Evolutionary conservation across 2,888 invertebrate species (phyloP).

Genomic region (Orthonevra nobilis): DNA sequence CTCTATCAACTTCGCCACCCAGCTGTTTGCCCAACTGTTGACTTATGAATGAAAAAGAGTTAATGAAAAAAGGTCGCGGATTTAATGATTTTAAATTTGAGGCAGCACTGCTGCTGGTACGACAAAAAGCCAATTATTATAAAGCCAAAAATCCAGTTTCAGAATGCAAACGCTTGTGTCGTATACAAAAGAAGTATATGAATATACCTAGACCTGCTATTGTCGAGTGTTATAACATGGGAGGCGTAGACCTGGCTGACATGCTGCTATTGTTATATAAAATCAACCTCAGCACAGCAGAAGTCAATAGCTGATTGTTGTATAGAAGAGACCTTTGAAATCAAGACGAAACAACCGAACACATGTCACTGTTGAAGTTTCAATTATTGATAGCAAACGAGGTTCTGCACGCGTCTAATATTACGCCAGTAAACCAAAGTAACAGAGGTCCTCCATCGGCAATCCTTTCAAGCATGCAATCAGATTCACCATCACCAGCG

Average conservation of each 20-base stretch:
- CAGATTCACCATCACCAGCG: conserved; percentile 4
- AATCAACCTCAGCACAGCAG: conserved; percentile 16
- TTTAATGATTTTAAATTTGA: conserved; percentile 22
- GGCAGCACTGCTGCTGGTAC: conserved; percentile 12
- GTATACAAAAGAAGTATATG: neutral
- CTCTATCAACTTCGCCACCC: too few species aligned
- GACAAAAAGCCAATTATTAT: conserved; percentile 22
- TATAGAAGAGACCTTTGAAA: conserved; percentile 32
- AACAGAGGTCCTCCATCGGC: conserved; percentile 20
- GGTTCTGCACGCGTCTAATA: conserved; percentile 1
- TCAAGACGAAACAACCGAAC: conserved; percentile 6
- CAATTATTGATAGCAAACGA: conserved; percentile 41
- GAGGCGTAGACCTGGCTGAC: conserved; percentile 37
- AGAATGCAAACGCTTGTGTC: conserved; percentile 8
- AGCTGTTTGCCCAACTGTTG: too few species aligned
- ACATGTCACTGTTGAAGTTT: conserved; percentile 25
- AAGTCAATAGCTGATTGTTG: conserved; percentile 33
- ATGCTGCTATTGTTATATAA: conserved; percentile 33
- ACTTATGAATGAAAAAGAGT: conserved; percentile 14
- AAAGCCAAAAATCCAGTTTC: conserved; percentile 5
- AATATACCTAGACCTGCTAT: neutral
- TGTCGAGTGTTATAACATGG: too few species aligned
- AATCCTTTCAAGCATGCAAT: conserved; percentile 23
- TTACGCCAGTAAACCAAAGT: neutral
- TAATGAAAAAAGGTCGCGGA: conserved; percentile 17